Conservation (phyloP, 1,140 invertebrate species). For the Chelonus insularis region DNA sequence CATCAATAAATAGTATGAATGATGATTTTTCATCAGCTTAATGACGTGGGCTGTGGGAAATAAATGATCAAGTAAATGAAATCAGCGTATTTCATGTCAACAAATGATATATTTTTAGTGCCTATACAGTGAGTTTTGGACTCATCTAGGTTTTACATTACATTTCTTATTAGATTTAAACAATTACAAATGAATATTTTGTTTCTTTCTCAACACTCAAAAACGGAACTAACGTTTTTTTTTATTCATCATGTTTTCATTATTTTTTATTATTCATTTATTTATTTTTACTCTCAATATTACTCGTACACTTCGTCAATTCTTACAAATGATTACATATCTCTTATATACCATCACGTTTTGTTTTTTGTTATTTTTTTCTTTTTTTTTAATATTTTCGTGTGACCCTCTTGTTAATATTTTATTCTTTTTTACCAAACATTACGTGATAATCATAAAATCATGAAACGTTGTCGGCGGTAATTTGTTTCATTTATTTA, state of each 20-base stretch:
- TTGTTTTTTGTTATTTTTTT: background rate
- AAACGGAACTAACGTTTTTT: slow-evolving; percentile 41
- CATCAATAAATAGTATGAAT: too few species aligned
- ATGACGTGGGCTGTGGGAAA: too few species aligned
- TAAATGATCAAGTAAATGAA: too few species aligned
- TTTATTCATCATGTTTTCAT: slow-evolving; percentile 16
- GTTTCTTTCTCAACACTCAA: slow-evolving; percentile 39
- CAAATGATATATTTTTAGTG: slow-evolving; percentile 53
- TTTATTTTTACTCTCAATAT: background rate
- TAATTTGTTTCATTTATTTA: too few species aligned
- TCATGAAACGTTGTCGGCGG: too few species aligned
- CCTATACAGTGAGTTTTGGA: slow-evolving; percentile 40
- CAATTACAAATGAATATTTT: slow-evolving; percentile 50
- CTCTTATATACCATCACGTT: background rate
- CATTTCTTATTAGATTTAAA: slow-evolving; percentile 51
- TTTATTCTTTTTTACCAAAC: too few species aligned
- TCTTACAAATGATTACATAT: slow-evolving; percentile 20
- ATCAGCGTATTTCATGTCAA: slow-evolving; percentile 43
- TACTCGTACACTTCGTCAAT: slow-evolving; percentile 10
- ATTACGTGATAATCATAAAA: too few species aligned
- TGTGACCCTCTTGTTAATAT: too few species aligned
- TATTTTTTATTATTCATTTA: background rate
- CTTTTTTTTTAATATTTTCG: background rate
- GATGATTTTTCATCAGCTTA: too few species aligned
- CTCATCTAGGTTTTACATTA: slow-evolving; percentile 50